Percentiles rank a stretch among this genome's conserved stretches.
Evolutionary conservation across 2,888 invertebrate genomes (phyloP).

Genomic region (Ennomos fuscantarius): DNA sequence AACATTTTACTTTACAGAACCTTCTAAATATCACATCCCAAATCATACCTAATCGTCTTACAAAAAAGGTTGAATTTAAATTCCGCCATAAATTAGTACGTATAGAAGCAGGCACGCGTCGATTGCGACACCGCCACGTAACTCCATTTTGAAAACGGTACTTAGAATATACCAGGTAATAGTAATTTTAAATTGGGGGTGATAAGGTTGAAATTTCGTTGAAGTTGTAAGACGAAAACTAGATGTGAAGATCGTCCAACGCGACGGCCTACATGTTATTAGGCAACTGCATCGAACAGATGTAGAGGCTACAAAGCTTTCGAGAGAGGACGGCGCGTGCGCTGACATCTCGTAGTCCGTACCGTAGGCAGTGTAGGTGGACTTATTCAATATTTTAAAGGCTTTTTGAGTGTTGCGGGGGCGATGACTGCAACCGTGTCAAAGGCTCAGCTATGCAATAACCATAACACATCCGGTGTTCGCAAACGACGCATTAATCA

Average conservation of each 20-base stretch:
- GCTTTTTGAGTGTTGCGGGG: slow-evolving; percentile 64
- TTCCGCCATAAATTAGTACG: slow-evolving; percentile 15
- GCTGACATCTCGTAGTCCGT: slow-evolving; percentile 38
- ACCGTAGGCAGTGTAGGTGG: slow-evolving; percentile 62
- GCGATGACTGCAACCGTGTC: slow-evolving; percentile 70
- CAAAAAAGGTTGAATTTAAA: slow-evolving; percentile 49
- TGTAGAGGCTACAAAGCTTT: slow-evolving; percentile 36
- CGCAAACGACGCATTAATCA: slow-evolving; percentile 55
- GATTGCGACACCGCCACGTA: slow-evolving; percentile 68
- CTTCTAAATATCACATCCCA: slow-evolving; percentile 24
- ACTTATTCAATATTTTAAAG: slow-evolving; percentile 69
- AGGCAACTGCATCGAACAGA: slow-evolving; percentile 68
- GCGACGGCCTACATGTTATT: slow-evolving; percentile 74
- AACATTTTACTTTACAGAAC: slow-evolving; percentile 26
- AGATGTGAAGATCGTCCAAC: slow-evolving; percentile 61
- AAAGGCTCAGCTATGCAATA: slow-evolving; percentile 55
- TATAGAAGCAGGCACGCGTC: slow-evolving; percentile 67
- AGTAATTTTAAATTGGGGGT: slow-evolving; percentile 29
- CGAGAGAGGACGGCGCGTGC: slow-evolving; percentile 26
- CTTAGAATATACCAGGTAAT: slow-evolving; percentile 38
- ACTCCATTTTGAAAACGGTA: slow-evolving; percentile 63
- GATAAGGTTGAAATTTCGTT: slow-evolving; percentile 47
- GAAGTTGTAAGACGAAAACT: slow-evolving; percentile 42
- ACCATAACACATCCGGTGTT: slow-evolving; percentile 58
- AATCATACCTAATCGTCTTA: slow-evolving; percentile 38